Base-by-base conservation (phyloP, 2,113 vertebrate species). In the Cryptotis parvus region DNA sequence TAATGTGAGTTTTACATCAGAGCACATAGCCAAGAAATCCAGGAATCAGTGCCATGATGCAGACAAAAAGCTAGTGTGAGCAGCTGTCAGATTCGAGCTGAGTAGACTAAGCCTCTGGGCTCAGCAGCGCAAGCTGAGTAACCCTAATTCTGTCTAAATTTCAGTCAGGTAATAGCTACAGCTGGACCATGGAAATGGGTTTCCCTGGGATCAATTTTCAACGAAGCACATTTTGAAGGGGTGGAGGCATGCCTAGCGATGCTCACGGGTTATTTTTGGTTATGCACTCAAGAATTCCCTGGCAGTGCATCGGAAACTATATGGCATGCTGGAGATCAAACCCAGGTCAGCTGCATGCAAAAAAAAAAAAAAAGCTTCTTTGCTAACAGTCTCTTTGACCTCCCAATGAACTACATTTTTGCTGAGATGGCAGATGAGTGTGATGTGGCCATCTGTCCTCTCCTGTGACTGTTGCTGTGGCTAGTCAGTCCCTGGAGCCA, bases 61-160 rank as follows among this genome's bases (percentile, higher is more conserved):
- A 49, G 49, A 73, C 45, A 41, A 52, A 35, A 75, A 61, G 58
- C 41, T 11, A 43, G 63, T 6, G 33, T 33, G 35, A 63, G 6
- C 33, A 37, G 20, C 18, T 52, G n/a, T 39, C 33, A 37, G 26
- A 82, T 39, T 65, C 43, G 12, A 4, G 8, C 22, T 33, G 29
- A 77, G 70, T 10, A 41, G 29, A 76, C 14, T 33, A 80, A n/a
- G 65, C 39, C 75, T 43, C 3, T 27, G 15, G 69, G 61, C 49
- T 43, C 41, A 37, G 75, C 39, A 76, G 61, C 29, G 15, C 74
- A 37, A 39, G 58, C 31, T n/a, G 33, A 58, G 18, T 55, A 0
- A 12, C 39, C n/a, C 12, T 0, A 16, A 31, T 12, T 7, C 29
- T 4, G 15, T 49, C 63, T 18, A 33, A 33, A 33, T 0, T 3